Evolutionary conservation across 2,797 vertebrate species (phyloP).

Genomic region (Alca torda): DNA sequence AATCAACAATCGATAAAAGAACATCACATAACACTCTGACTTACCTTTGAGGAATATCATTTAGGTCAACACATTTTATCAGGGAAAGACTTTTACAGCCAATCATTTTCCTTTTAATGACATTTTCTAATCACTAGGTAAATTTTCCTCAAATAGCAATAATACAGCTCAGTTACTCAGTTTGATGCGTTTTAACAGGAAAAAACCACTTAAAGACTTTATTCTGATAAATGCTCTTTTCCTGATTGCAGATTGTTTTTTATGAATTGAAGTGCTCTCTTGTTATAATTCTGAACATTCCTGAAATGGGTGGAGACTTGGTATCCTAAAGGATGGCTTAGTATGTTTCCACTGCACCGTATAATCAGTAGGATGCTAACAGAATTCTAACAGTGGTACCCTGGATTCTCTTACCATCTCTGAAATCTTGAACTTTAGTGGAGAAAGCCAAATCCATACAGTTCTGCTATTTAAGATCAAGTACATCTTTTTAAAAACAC

Average conservation of each 20-base stretch:
- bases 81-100: constrained; percentile 62
- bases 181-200: constrained; percentile 40
- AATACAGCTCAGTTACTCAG: constrained; percentile 14
- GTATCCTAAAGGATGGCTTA: not conserved
- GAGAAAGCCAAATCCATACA: not conserved
- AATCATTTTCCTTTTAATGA: constrained; percentile 68
- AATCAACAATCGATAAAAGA: constrained; percentile 80
- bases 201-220: constrained; percentile 21
- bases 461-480: not conserved
- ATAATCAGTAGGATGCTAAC: not conserved
- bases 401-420: not conserved
- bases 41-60: constrained; percentile 72
- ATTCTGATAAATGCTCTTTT: constrained; percentile 48
- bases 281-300: constrained; percentile 24
- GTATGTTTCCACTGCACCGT: not conserved
- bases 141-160: constrained; percentile 49
- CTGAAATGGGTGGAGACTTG: not conserved
- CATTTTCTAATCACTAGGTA: constrained; percentile 65
- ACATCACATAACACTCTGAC: constrained; percentile 67
- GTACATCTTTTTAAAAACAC: not conserved
- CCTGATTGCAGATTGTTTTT: not conserved
- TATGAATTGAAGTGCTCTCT: not conserved
- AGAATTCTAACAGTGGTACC: not conserved
- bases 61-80: constrained; percentile 64
- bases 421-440: not conserved